Percentiles rank a stretch among this genome's conserved stretches.
phyloP scores from a whole-genome alignment of 2,888 invertebrate genomes.

The Hoplodrina ambigua region DNA sequence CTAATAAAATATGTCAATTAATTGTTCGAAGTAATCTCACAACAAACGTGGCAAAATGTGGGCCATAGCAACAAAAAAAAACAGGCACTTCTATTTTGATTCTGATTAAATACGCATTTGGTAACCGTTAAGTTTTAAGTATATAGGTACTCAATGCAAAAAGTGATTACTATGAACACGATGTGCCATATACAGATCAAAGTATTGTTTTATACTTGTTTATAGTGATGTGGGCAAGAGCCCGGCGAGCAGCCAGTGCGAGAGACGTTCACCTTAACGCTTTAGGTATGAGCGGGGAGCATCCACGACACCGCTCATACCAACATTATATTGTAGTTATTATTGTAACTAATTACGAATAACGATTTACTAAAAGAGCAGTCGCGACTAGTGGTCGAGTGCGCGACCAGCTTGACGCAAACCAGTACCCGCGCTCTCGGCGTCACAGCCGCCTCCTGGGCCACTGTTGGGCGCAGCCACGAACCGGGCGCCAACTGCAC shows the following conservation, averaged over 20 bases:
- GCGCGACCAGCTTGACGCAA: slow-evolving; percentile 29
- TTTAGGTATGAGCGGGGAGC: slow-evolving; percentile 90
- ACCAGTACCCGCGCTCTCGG: neutral
- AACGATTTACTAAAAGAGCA: slow-evolving; percentile 79
- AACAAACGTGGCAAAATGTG: slow-evolving; percentile 35
- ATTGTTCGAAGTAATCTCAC: slow-evolving; percentile 70
- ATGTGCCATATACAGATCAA: slow-evolving; percentile 58
- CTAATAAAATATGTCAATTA: slow-evolving; percentile 82
- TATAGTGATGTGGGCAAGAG: slow-evolving; percentile 53
- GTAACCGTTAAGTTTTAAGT: slow-evolving; percentile 30
- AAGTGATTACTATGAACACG: slow-evolving; percentile 52
- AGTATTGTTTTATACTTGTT: slow-evolving; percentile 49
- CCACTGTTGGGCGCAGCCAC: slow-evolving; percentile 27
- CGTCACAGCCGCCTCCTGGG: neutral
- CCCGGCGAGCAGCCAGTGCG: slow-evolving; percentile 82
- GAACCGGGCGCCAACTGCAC: slow-evolving; percentile 24
- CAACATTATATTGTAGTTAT: slow-evolving; percentile 89
- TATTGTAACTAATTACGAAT: slow-evolving; percentile 87
- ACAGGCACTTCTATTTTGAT: slow-evolving; percentile 48
- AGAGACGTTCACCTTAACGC: slow-evolving; percentile 87
- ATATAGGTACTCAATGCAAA: slow-evolving; percentile 28
- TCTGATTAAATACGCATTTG: slow-evolving; percentile 37
- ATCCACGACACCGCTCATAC: slow-evolving; percentile 90
- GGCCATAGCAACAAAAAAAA: slow-evolving; percentile 22
- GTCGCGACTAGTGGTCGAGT: slow-evolving; percentile 70